These are phyloP conservation scores for Orbicella faveolata DNA, from an alignment of 64 coral and sea anemone genomes.

Conservation along the genomic window DNA sequence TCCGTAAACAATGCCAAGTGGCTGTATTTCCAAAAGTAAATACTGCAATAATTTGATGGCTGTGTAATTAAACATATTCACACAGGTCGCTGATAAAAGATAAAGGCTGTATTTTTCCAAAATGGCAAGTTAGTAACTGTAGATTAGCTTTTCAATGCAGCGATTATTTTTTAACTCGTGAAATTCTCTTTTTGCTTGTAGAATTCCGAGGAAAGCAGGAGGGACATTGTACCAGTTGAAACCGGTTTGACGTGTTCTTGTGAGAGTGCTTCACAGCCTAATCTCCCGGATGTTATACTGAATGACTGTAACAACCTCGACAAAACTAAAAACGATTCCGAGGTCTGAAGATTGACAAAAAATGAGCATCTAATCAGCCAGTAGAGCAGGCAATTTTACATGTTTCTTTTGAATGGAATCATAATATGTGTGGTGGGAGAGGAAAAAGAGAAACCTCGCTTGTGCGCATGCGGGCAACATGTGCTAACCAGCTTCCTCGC, in stretches of 20 bases:
- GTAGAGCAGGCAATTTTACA: background rate
- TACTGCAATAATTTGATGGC: too few species aligned
- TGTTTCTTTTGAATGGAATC: background rate
- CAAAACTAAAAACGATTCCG: background rate
- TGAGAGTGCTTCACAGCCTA: background rate
- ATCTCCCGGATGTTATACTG: slow-evolving; percentile 41
- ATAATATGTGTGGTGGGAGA: background rate
- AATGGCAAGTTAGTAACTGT: too few species aligned
- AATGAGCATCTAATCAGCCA: background rate
- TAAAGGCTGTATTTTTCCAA: too few species aligned
- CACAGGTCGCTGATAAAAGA: too few species aligned
- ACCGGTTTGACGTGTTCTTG: slow-evolving; percentile 32
- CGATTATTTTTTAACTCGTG: too few species aligned
- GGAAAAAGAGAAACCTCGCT: background rate
- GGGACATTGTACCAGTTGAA: background rate
- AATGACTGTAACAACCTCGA: background rate
- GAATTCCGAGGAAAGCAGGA: slow-evolving; percentile 2
- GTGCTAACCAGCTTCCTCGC: too few species aligned
- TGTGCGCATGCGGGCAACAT: too few species aligned
- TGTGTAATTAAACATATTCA: too few species aligned
- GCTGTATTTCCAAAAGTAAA: too few species aligned
- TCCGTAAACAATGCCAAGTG: too few species aligned
- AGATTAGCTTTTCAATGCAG: too few species aligned
- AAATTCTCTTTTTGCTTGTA: background rate
- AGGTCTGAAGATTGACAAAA: background rate